phyloP scores from a whole-genome alignment of 1,140 invertebrate genomes.

The Apocrypta bakeri region DNA sequence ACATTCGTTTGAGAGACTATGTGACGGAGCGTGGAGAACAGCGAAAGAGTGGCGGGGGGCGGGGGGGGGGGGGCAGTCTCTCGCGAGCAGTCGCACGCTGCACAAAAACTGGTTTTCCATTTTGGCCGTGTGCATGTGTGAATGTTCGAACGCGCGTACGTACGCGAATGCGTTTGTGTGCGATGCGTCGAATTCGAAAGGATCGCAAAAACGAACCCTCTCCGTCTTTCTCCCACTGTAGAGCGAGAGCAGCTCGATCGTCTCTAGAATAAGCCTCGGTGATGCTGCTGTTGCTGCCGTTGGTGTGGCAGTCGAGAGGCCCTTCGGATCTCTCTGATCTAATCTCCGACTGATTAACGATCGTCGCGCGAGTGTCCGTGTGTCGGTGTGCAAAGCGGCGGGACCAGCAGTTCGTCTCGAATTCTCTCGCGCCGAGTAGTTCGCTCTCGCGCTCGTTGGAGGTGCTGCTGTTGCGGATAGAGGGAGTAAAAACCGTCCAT shows the following conservation, averaged over 20 bases:
- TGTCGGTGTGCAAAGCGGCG: conserved; percentile 44
- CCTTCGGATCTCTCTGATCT: conserved; percentile 66
- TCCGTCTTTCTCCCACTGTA: not conserved
- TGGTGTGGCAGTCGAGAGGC: conserved; percentile 56
- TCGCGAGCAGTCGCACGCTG: conserved; percentile 22
- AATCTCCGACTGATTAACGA: conserved; percentile 71
- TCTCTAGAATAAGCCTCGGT: conserved; percentile 49
- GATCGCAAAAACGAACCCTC: conserved; percentile 58
- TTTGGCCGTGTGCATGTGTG: conserved; percentile 33
- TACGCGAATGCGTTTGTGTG: not conserved
- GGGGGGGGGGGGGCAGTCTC: not conserved
- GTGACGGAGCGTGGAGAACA: too few species aligned
- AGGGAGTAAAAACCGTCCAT: conserved; percentile 56
- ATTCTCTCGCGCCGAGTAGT: conserved; percentile 50
- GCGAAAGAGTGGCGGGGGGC: too few species aligned
- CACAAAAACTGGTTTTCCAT: conserved; percentile 59
- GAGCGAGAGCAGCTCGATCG: conserved; percentile 10
- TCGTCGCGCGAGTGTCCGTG: conserved; percentile 54
- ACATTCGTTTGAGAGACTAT: conserved; percentile 21
- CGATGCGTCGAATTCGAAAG: conserved; percentile 57
- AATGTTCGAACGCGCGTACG: too few species aligned
- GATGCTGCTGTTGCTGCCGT: conserved; percentile 48
- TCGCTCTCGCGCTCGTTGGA: conserved; percentile 17
- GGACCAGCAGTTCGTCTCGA: conserved; percentile 58
- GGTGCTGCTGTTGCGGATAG: conserved; percentile 27